Percentiles rank a stretch among this genome's conserved stretches.
These are phyloP conservation scores for Gymnocephalus cernua DNA, from an alignment of 2,113 vertebrate genomes.

Conservation along the genomic window DNA sequence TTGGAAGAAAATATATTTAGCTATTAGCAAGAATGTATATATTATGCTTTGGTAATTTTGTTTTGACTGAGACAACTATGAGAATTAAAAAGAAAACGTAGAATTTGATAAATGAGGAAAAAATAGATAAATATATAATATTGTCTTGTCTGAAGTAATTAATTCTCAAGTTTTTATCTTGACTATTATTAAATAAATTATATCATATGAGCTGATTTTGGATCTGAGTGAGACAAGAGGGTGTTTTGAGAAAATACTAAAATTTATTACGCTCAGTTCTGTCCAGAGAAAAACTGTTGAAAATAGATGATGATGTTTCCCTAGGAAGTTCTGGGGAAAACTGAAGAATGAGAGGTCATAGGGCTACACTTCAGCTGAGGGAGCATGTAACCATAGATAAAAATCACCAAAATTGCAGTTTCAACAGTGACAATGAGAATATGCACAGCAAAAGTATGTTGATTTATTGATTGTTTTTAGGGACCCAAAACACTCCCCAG, in stretches of 20 bases:
- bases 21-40: neutral
- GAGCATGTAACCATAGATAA: neutral
- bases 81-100: neutral
- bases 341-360: neutral
- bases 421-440: neutral
- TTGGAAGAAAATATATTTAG: neutral
- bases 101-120: neutral
- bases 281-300: neutral
- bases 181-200: neutral
- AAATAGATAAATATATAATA: neutral
- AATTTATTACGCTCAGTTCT: slow-evolving; percentile 1
- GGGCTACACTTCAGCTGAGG: neutral
- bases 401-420: neutral
- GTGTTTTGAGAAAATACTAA: neutral
- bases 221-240: neutral
- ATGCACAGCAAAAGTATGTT: neutral
- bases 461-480: slow-evolving; percentile 76
- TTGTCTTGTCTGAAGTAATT: neutral
- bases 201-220: neutral
- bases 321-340: neutral
- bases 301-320: slow-evolving; percentile 1
- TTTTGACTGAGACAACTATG: neutral
- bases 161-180: too few species aligned
- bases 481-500: slow-evolving; percentile 85
- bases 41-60: neutral